Evolutionary conservation across 2,888 invertebrate genomes (phyloP), one percentile per base, ranked within the genome.

Genomic region (Amblyteles armatorius): DNA sequence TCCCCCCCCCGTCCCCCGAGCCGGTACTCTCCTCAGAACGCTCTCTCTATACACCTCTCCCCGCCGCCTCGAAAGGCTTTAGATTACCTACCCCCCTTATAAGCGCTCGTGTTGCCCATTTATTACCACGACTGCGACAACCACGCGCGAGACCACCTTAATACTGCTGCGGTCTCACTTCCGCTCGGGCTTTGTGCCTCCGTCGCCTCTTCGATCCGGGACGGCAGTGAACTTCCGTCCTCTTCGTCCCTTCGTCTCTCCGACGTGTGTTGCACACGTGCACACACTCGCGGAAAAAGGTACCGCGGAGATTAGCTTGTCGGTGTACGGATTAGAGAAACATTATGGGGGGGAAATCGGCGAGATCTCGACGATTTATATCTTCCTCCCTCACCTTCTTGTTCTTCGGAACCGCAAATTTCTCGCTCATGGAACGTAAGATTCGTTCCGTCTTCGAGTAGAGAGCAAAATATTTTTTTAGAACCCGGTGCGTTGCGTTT

Each of bases 101-200:
- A 93, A 93, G 93, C 92, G 92, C 92, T 93, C 93, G 92, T 93
- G 93, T 93, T 92, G 92, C 93, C 92, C 92, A 93, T 93, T 93
- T 93, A 93, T 93, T 92, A 92, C 92, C 91, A 91, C 92, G 90
- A 91, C 91, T 91, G 90, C 90, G 91, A 91, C 91, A 82, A 84
- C 83, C 79, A 72, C 79, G 84, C 84, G 83, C 82, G 79, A 90
- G 89, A 88, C 90, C 88, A 86, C 89, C 86, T 84, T 85, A 72
- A 72, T 82, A 86, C 63, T 76, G 68, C 74, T 52, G 48, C 69
- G 74, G 74, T 73, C 80, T 83, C 80, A 82, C 86, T 79, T 65
- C 60, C 79, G 78, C 82, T 80, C 71, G 81, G 60, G 79, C 79
- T 76, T 79, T 73, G 74, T 84, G 78, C 83, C 85, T 74, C 52